Percentiles rank a stretch among this genome's conserved stretches.
These are phyloP conservation scores for Ctenosaura bakeri DNA, from an alignment of 2,797 vertebrate species.

Conservation along the genomic window DNA sequence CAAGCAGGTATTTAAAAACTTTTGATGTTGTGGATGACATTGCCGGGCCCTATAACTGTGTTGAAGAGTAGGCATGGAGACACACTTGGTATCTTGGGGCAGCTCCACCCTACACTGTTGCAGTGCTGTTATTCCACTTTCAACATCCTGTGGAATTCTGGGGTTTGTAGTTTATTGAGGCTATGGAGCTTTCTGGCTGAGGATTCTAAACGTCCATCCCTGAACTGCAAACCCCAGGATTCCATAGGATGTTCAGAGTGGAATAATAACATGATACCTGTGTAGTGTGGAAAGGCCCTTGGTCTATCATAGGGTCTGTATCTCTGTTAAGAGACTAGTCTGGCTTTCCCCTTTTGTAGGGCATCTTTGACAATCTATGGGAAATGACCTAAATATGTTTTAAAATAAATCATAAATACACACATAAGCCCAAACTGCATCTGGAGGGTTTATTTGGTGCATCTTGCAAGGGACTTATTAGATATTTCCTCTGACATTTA, in stretches of 20 bases:
- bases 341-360: neutral
- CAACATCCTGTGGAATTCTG: neutral
- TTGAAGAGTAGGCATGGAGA: neutral
- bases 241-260: too few relatives aligned
- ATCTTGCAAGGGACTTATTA: conserved; percentile 15
- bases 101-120: neutral
- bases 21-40: neutral
- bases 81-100: neutral
- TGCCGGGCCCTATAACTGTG: neutral
- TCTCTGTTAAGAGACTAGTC: neutral
- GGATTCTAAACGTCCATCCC: too few relatives aligned
- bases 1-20: neutral
- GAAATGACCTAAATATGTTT: neutral
- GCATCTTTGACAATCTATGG: neutral
- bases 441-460: neutral
- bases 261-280: too few relatives aligned
- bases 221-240: too few relatives aligned
- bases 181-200: too few relatives aligned
- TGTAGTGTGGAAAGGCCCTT: too few relatives aligned
- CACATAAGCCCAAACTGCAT: too few relatives aligned
- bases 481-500: conserved; percentile 46
- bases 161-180: too few relatives aligned
- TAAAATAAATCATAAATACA: neutral
- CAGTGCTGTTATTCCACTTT: neutral
- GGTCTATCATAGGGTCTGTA: neutral